Evolutionary conservation across 1,140 invertebrate genomes (phyloP).

Genomic region (Drosophila melanica): DNA sequence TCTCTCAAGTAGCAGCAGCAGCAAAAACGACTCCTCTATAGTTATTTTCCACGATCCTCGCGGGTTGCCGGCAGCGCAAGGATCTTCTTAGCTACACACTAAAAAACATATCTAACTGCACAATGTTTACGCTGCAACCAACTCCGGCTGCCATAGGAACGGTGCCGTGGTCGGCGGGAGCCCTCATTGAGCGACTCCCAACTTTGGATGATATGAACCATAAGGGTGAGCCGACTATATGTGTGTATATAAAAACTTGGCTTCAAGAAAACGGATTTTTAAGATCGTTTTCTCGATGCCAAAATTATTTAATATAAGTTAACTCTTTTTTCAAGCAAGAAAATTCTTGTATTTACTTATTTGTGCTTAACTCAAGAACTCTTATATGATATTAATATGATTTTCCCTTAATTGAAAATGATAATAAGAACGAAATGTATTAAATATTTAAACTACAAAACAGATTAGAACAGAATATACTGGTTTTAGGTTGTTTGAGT

Average conservation of each 20-base stretch:
- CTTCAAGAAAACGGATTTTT: background rate
- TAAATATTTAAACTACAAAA: too few relatives aligned
- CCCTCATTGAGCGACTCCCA: slow-evolving; percentile 77
- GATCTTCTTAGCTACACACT: background rate
- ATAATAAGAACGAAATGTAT: too few relatives aligned
- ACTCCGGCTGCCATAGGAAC: slow-evolving; percentile 68
- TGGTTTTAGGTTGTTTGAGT: too few relatives aligned
- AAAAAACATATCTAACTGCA: slow-evolving; percentile 8
- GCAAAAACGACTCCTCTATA: background rate
- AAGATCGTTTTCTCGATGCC: too few relatives aligned
- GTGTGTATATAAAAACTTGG: background rate
- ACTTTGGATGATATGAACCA: slow-evolving; percentile 79
- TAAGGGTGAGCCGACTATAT: slow-evolving; percentile 63
- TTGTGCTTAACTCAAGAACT: too few relatives aligned
- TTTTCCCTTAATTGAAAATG: too few relatives aligned
- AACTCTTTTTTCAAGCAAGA: too few relatives aligned
- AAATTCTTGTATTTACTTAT: too few relatives aligned
- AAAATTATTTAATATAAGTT: too few relatives aligned
- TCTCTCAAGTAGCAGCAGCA: background rate
- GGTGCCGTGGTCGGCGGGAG: slow-evolving; percentile 76
- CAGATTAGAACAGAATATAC: too few relatives aligned
- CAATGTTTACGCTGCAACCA: slow-evolving; percentile 81
- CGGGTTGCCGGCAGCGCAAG: background rate
- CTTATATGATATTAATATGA: too few relatives aligned
- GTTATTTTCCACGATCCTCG: background rate